Evolutionary conservation across 2,113 vertebrate genomes (phyloP).

Genomic region (Perognathus longimembris): DNA sequence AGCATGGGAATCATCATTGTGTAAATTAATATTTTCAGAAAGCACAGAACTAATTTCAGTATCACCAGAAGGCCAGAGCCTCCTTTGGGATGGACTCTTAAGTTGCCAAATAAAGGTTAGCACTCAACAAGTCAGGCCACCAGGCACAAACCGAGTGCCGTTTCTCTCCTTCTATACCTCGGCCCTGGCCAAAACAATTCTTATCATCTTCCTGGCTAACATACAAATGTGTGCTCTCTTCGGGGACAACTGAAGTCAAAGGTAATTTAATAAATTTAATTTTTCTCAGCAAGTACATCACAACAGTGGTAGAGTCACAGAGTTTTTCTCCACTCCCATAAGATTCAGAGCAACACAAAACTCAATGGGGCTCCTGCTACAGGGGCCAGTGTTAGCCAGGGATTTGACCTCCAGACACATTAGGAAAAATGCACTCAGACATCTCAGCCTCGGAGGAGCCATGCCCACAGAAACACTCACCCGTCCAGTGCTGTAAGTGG

Average conservation of each 20-base stretch:
- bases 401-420: not conserved
- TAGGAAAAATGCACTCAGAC: not conserved
- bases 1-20: not conserved
- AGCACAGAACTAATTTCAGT: not conserved
- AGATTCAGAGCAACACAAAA: not conserved
- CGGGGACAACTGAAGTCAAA: not conserved
- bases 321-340: not conserved
- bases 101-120: not conserved
- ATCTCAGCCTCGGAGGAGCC: not conserved
- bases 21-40: slow-evolving; percentile 9
- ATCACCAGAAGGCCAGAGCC: not conserved
- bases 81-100: not conserved
- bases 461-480: not conserved
- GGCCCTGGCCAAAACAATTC: not conserved
- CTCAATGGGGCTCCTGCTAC: not conserved
- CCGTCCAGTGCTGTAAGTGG: not conserved
- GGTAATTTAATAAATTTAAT: not conserved
- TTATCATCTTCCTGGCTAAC: not conserved
- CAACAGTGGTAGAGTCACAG: not conserved
- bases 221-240: not conserved
- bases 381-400: not conserved
- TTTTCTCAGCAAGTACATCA: not conserved
- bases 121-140: not conserved
- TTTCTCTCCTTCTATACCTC: not conserved
- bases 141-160: not conserved